Conservation (phyloP, 1,140 invertebrate genomes). For the Aphis craccivora region DNA sequence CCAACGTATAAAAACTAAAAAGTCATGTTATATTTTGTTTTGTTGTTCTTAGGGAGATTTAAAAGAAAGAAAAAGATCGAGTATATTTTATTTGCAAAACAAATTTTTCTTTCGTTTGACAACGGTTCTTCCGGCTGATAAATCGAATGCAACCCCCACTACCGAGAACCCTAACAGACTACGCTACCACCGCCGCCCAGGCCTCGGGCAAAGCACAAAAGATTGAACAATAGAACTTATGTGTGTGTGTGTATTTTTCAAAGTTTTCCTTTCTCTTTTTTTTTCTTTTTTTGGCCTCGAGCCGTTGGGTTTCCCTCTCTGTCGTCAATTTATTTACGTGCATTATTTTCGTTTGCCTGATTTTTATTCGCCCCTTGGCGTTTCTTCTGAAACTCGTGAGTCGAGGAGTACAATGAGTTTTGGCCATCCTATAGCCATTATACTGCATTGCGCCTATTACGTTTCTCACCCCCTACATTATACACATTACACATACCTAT, state of each 20-base stretch:
- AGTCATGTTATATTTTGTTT: slow-evolving; percentile 19
- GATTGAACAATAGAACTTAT: slow-evolving; percentile 55
- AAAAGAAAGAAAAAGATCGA: background rate
- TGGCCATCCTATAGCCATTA: slow-evolving; percentile 1
- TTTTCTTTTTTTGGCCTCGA: slow-evolving; percentile 28
- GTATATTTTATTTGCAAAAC: slow-evolving; percentile 49
- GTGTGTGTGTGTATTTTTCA: slow-evolving; percentile 44
- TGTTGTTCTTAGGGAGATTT: slow-evolving; percentile 19
- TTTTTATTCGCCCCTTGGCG: slow-evolving; percentile 45
- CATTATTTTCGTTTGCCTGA: slow-evolving; percentile 55
- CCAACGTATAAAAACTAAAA: background rate
- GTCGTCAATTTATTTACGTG: slow-evolving; percentile 48
- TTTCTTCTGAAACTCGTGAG: slow-evolving; percentile 28
- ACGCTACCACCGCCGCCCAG: background rate
- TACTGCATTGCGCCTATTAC: slow-evolving; percentile 48
- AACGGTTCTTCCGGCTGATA: slow-evolving; percentile 54
- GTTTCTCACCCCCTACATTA: background rate
- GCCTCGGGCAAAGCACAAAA: slow-evolving; percentile 31
- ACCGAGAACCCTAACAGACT: background rate
- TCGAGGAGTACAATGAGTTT: slow-evolving; percentile 30
- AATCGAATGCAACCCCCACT: slow-evolving; percentile 26
- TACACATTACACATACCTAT: slow-evolving; percentile 6
- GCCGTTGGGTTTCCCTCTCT: slow-evolving; percentile 20
- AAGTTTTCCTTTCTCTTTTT: slow-evolving; percentile 18
- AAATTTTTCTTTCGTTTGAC: slow-evolving; percentile 57